phyloP scores from a whole-genome alignment of 2,113 vertebrate genomes.

The Climacteris rufus region DNA sequence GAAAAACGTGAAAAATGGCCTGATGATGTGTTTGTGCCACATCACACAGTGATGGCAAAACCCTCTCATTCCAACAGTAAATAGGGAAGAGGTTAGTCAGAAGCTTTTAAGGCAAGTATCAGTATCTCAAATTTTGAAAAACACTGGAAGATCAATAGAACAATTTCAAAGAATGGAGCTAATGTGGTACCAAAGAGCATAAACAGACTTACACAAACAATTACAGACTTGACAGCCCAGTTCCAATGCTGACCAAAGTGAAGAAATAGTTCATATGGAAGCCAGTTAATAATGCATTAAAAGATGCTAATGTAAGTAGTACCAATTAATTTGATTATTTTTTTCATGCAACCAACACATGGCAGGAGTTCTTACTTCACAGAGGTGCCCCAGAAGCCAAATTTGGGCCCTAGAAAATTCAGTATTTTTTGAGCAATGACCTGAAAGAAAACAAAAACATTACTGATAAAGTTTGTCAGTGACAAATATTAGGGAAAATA shows the following conservation, averaged over 20 bases:
- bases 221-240: background rate
- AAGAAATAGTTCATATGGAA: background rate
- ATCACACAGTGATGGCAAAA: background rate
- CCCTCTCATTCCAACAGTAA: background rate
- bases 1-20: background rate
- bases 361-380: constrained; percentile 43
- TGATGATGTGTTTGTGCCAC: background rate
- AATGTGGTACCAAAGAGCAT: background rate
- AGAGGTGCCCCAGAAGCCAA: constrained; percentile 24
- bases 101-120: background rate
- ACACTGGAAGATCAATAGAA: background rate
- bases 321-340: background rate
- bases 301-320: background rate
- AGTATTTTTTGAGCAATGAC: constrained; percentile 54
- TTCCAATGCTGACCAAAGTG: background rate
- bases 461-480: constrained; percentile 17
- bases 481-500: background rate
- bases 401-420: constrained; percentile 52
- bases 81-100: background rate
- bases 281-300: background rate
- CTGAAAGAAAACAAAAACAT: constrained; percentile 63
- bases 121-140: background rate
- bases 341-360: background rate
- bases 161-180: background rate
- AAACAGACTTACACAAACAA: background rate